A percentile compares a stretch with the other conserved stretches of the same genome.
phyloP scores from a whole-genome alignment of 2,113 vertebrate species.

The Tauraco erythrolophus region DNA sequence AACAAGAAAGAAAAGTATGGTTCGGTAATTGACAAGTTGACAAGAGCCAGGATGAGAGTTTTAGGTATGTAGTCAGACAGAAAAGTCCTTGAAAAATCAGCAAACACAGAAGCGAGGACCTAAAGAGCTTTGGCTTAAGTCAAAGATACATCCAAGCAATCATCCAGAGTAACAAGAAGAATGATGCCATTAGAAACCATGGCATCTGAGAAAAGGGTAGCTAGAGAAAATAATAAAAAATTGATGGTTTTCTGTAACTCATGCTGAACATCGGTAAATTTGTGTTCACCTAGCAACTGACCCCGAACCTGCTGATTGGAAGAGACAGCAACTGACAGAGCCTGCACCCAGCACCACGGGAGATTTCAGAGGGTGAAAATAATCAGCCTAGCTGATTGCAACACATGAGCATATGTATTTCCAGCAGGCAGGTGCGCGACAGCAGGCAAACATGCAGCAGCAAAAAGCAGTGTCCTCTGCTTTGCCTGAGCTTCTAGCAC shows the following conservation, averaged over 20 bases:
- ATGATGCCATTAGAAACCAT: background rate
- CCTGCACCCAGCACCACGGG: too few relatives aligned
- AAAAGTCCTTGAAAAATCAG: background rate
- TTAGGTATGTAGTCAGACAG: background rate
- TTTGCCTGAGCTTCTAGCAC: too few relatives aligned
- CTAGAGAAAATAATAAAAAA: background rate
- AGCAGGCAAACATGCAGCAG: too few relatives aligned
- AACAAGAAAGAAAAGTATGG: background rate
- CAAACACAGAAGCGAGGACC: background rate
- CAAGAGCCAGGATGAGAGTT: background rate
- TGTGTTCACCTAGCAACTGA: too few relatives aligned
- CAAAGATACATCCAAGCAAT: background rate
- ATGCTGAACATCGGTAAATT: background rate
- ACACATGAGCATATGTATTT: too few relatives aligned
- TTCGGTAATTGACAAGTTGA: background rate
- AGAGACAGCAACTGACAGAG: too few relatives aligned
- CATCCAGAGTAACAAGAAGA: background rate
- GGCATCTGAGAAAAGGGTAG: background rate
- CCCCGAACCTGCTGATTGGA: too few relatives aligned
- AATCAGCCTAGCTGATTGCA: too few relatives aligned
- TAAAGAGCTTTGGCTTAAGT: background rate
- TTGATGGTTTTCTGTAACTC: background rate
- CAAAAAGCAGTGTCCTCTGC: too few relatives aligned
- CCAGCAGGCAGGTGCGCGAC: too few relatives aligned
- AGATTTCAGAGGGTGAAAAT: too few relatives aligned